phyloP scores from a whole-genome alignment of 2,888 invertebrate genomes.

The Carterocephalus palaemon region DNA sequence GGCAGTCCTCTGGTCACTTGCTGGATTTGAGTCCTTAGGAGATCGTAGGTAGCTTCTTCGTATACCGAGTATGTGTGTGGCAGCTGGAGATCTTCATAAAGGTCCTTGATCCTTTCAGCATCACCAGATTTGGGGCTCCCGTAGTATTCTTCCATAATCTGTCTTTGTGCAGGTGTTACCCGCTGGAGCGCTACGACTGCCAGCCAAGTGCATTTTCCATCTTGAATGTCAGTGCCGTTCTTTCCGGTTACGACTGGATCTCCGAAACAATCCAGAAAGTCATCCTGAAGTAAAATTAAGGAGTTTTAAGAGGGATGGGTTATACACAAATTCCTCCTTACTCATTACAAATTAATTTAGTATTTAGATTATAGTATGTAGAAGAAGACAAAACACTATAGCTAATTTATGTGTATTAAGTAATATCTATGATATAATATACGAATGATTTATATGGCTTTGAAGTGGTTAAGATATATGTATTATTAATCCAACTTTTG shows the following conservation, averaged over 20 bases:
- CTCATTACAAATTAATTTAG: background rate
- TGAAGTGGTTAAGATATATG: too few relatives aligned
- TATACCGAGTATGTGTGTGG: conserved; percentile 87
- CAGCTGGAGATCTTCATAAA: conserved; percentile 88
- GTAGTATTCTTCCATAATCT: conserved; percentile 87
- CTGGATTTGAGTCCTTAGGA: conserved; percentile 89
- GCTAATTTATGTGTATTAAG: background rate
- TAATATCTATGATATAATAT: too few relatives aligned
- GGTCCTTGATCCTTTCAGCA: conserved; percentile 83
- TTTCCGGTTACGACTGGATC: conserved; percentile 92
- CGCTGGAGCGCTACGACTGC: conserved; percentile 92
- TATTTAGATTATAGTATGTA: background rate
- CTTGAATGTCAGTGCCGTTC: conserved; percentile 93
- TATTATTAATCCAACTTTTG: too few relatives aligned
- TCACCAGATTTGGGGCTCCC: conserved; percentile 83
- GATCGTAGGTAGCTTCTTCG: conserved; percentile 90
- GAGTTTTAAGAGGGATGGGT: background rate
- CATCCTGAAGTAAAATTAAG: conserved; percentile 80
- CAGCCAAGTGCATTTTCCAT: conserved; percentile 98
- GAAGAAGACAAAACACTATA: too few relatives aligned
- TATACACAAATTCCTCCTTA: background rate
- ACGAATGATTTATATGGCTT: too few relatives aligned
- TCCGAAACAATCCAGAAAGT: conserved; percentile 95
- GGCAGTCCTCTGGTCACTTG: conserved; percentile 90
- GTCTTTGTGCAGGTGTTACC: conserved; percentile 83